Evolutionary conservation across 2,113 vertebrate species (phyloP), one percentile per base, ranked within the genome.

Genomic region (Gymnobelideus leadbeateri): DNA sequence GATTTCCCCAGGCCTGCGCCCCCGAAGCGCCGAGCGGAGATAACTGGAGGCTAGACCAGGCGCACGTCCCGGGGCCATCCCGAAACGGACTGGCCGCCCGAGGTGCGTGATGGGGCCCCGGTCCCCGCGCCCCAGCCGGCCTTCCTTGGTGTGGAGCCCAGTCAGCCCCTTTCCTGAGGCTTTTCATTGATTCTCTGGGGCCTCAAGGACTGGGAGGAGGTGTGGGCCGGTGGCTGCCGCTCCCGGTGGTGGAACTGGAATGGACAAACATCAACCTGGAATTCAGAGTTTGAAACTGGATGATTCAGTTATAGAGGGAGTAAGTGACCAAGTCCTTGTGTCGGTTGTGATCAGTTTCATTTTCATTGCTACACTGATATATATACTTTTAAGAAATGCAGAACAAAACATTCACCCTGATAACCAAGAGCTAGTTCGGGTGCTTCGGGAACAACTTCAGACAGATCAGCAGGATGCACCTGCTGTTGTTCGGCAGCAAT

Each of bases 381-480:
- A n/a, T n/a, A n/a, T n/a, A n/a, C n/a, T n/a, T n/a, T n/a, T n/a
- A n/a, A n/a, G n/a, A n/a, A n/a, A n/a, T n/a, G n/a, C n/a, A n/a
- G n/a, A n/a, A n/a, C n/a, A n/a, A n/a, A n/a, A n/a, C n/a, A n/a
- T n/a, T n/a, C n/a, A n/a, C n/a, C n/a, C n/a, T n/a, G n/a, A n/a
- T n/a, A n/a, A n/a, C n/a, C n/a, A n/a, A n/a, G n/a, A n/a, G n/a
- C n/a, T n/a, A n/a, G n/a, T n/a, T n/a, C n/a, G n/a, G n/a, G n/a
- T n/a, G n/a, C n/a, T n/a, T n/a, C n/a, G n/a, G n/a, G n/a, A n/a
- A n/a, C n/a, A n/a, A n/a, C n/a, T n/a, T n/a, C n/a, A n/a, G n/a
- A n/a, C n/a, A n/a, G n/a, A n/a, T n/a, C 57, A 57, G 37, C 98
- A 99, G 99, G 99, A 99, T 98, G 98, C 96, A 89, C 96, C 99